Base-by-base conservation (phyloP, 2,888 invertebrate genomes). In the Melanostoma mellinum region DNA sequence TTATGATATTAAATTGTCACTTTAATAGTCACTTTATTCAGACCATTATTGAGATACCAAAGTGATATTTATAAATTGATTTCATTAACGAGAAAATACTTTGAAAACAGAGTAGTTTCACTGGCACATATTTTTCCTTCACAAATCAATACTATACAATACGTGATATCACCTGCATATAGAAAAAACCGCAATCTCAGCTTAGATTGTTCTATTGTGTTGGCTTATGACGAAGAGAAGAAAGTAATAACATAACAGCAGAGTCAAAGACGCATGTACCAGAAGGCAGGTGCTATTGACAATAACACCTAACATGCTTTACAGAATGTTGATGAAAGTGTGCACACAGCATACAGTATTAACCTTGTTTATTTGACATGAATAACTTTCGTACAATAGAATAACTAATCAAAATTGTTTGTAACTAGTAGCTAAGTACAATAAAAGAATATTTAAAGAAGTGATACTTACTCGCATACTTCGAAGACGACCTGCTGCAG, bases 401-500 rank as follows among this genome's bases (percentile, higher is more conserved):
- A n/a, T 38, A 30, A n/a, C 35, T 46, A n/a, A 61, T 35, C 48
- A 3, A 35, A 10, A 6, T 48, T 5, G 9, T 30, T 36, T 10
- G 20, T 35, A 10, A 10, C 42, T 6, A 42, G 9, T n/a, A 42
- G 42, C 6, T 10, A 10, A 10, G 10, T n/a, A 10, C 3, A 30
- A 4, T 56, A 1, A 38, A 55, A 9, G 20, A 8, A 40, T 40
- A 42, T 42, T 5, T 32, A 42, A 20, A 50, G 40, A 4, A 9
- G 30, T 9, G 38, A 74, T 87, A 95, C 96, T 95, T 90, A 97
- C 97, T 96, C 96, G 95, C 96, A 96, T 89, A 96, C 96, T 92
- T 97, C 97, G 89, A 97, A 97, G 68, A 97, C 97, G 75, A 97
- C 97, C 92, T 97, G 97, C 90, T 97, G 97, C 85, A 97, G 91